Base-by-base conservation (phyloP, 1,140 invertebrate genomes). In the Anastrepha obliqua region DNA sequence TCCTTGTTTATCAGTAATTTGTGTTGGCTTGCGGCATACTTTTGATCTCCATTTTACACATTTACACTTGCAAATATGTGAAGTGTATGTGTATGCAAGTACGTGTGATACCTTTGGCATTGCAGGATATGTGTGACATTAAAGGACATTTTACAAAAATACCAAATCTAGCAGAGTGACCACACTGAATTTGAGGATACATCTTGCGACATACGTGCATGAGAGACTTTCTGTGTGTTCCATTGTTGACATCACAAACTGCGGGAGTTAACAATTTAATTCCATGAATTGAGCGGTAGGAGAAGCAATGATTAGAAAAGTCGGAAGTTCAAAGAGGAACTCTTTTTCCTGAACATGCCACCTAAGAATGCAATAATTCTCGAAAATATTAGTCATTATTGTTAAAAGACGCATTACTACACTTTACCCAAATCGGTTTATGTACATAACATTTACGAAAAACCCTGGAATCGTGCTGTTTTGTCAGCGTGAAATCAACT, bases 241-340 rank as follows among this genome's bases (percentile, higher is more conserved):
- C 85, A 86, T 86, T 86, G 85, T 86, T 86, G 85, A 62, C 85
- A 62, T 8, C 55, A 86, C 59, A 81, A 51, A 81, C 74, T 81
- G 47, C n/a, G 47, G 74, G 74, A 15, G 85, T 39, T 62, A 29
- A 86, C 85, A 86, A 86, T 86, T 86, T n/a, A 86, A 86, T 86
- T 86, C 85, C 85, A 42, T 44, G 85, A 86, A 86, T 86, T 55
- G 74, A 58, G 74, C 74, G 47, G 74, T 55, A 47, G 47, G 17
- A 29, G n/a, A 55, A 81, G 42, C 51, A 81, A 55, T 9, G 74
- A 81, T 81, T 55, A 81, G 47, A 13, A 20, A 55, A 81, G 74
- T 81, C 44, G 74, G 74, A 55, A 81, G 74, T 81, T 81, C 74
- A 81, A 81, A 81, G 74, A 20, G 74, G 42, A 47, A 74, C 67